These are phyloP conservation scores for Protonemura montana DNA, from an alignment of 2,888 invertebrate genomes.

Conservation along the genomic window DNA sequence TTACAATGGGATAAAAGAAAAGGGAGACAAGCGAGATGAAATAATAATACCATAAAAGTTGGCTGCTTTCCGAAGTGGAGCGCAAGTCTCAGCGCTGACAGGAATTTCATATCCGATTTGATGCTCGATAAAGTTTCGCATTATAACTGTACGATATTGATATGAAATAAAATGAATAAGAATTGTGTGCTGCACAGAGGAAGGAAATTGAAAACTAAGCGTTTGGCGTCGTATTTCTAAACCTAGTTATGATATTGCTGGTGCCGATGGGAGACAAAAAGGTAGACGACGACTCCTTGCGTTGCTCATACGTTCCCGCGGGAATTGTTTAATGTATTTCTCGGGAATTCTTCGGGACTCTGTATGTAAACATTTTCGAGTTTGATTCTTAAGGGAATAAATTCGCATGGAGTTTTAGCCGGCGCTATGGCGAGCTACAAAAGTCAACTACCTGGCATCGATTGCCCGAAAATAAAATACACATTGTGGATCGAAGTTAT, in stretches of 20 bases:
- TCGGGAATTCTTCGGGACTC: not conserved
- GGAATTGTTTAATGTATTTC: not conserved
- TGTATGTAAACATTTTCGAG: not conserved
- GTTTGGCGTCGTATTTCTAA: not conserved
- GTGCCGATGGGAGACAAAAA: too few species aligned
- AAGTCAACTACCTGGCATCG: not conserved
- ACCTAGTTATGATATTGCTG: not conserved
- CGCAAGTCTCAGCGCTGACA: not conserved
- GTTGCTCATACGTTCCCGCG: not conserved
- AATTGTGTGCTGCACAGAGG: not conserved
- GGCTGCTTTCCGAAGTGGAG: not conserved
- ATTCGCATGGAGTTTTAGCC: not conserved
- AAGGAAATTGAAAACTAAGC: not conserved
- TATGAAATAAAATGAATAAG: not conserved
- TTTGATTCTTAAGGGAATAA: not conserved
- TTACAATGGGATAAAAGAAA: not conserved
- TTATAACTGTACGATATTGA: not conserved
- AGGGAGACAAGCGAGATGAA: not conserved
- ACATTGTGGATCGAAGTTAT: not conserved
- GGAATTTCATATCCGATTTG: constrained; percentile 12
- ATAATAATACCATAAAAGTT: not conserved
- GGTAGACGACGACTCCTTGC: not conserved
- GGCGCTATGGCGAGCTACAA: not conserved
- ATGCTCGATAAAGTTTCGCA: not conserved
- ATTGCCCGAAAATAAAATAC: not conserved